These are phyloP conservation scores for Strigops habroptila DNA, from an alignment of 2,113 vertebrate genomes.

Conservation along the genomic window DNA sequence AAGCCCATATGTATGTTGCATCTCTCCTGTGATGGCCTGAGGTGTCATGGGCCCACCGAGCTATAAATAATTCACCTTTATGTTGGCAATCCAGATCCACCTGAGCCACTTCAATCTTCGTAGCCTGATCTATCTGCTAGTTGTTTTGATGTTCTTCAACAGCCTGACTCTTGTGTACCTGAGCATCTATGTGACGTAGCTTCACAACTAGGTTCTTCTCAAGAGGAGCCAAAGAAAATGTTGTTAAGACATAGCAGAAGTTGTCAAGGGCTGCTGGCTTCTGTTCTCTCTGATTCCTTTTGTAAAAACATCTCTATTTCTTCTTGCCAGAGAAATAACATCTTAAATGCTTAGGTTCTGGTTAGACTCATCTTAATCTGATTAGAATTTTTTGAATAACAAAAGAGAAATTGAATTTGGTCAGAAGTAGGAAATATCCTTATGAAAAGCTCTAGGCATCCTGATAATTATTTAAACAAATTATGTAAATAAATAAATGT, in stretches of 20 bases:
- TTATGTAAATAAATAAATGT: not conserved
- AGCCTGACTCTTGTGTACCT: not conserved
- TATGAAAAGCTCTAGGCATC: not conserved
- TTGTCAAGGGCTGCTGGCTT: not conserved
- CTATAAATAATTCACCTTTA: not conserved
- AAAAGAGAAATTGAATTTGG: not conserved
- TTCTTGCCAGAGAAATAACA: not conserved
- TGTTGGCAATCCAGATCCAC: not conserved
- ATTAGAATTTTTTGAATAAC: not conserved
- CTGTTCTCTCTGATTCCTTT: not conserved
- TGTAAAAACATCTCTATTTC: not conserved
- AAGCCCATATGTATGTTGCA: not conserved
- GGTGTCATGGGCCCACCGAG: not conserved
- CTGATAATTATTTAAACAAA: not conserved
- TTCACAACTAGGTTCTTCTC: not conserved
- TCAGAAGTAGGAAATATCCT: not conserved
- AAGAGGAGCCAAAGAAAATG: not conserved
- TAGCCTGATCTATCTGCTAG: not conserved
- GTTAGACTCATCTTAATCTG: not conserved
- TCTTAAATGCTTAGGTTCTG: not conserved
- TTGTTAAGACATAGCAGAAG: not conserved
- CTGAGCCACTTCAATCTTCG: not conserved
- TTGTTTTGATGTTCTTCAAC: not conserved
- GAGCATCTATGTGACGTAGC: not conserved
- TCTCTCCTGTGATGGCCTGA: not conserved